Conservation (phyloP, 2,113 vertebrate species). For the Python bivittatus region DNA sequence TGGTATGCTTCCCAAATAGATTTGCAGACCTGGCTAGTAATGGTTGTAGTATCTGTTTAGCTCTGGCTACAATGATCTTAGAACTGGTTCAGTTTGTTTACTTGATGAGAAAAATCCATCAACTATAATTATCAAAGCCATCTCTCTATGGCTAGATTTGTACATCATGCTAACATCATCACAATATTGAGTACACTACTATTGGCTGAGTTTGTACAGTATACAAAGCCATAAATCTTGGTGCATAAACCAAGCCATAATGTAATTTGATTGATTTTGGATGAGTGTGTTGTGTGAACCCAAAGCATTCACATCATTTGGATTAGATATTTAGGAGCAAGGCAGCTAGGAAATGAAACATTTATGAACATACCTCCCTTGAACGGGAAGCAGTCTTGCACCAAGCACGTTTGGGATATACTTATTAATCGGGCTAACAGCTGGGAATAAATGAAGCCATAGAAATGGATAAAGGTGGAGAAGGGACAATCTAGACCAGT, state of each 20-base stretch:
- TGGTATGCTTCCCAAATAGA: background rate
- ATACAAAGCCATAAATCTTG: background rate
- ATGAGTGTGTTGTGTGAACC: background rate
- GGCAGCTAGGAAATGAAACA: background rate
- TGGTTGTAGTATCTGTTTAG: background rate
- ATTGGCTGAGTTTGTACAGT: background rate
- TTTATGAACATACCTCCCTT: background rate
- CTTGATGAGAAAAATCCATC: background rate
- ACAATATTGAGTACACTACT: background rate
- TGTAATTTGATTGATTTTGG: background rate
- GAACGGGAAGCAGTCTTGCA: background rate
- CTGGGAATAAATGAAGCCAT: background rate
- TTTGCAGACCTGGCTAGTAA: background rate
- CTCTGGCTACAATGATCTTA: background rate
- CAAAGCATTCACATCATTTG: background rate
- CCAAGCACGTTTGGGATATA: fast-evolving
- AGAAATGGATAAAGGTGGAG: background rate
- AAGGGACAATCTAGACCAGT: background rate
- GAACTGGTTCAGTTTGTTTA: background rate
- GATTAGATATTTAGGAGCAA: slow-evolving; percentile 6
- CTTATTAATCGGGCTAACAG: fast-evolving
- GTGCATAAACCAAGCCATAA: background rate
- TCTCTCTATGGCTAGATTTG: background rate
- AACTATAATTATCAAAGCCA: background rate
- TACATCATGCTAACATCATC: background rate